A percentile compares a stretch with the other conserved stretches of the same genome.
Evolutionary conservation across 2,113 vertebrate species (phyloP).

Genomic region (Podocnemis expansa): DNA sequence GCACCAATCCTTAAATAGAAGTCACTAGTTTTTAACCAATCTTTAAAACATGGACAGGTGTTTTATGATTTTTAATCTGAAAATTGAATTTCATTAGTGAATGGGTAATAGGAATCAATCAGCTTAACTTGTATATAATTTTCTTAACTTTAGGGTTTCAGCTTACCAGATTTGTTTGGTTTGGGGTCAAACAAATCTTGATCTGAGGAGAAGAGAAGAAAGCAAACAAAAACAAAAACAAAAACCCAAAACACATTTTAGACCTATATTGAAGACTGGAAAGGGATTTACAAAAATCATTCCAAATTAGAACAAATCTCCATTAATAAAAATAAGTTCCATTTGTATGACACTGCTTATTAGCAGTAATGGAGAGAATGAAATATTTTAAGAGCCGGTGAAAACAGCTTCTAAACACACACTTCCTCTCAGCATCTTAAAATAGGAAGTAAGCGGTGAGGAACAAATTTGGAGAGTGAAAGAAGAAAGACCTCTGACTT

Average conservation of each 20-base stretch:
- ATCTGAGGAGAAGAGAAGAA: fast-evolving
- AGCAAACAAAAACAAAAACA: not conserved
- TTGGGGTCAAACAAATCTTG: not conserved
- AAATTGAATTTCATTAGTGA: not conserved
- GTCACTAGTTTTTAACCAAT: not conserved
- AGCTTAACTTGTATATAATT: not conserved
- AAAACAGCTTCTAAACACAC: not conserved
- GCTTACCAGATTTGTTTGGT: not conserved
- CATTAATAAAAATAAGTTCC: not conserved
- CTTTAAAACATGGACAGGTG: not conserved
- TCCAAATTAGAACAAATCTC: not conserved
- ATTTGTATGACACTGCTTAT: not conserved
- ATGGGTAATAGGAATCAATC: not conserved
- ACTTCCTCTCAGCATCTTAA: not conserved
- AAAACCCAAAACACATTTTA: not conserved
- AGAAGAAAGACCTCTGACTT: not conserved
- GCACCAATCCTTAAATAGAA: not conserved
- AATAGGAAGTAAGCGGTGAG: not conserved
- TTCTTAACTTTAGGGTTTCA: not conserved
- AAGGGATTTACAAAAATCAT: not conserved
- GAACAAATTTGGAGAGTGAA: not conserved
- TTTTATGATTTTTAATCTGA: not conserved
- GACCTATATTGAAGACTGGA: not conserved
- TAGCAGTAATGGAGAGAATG: not conserved
- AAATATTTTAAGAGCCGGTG: not conserved